Percentiles rank a stretch among this genome's conserved stretches.
These are phyloP conservation scores for Allobates femoralis DNA, from an alignment of 2,797 vertebrate genomes.

Conservation along the genomic window DNA sequence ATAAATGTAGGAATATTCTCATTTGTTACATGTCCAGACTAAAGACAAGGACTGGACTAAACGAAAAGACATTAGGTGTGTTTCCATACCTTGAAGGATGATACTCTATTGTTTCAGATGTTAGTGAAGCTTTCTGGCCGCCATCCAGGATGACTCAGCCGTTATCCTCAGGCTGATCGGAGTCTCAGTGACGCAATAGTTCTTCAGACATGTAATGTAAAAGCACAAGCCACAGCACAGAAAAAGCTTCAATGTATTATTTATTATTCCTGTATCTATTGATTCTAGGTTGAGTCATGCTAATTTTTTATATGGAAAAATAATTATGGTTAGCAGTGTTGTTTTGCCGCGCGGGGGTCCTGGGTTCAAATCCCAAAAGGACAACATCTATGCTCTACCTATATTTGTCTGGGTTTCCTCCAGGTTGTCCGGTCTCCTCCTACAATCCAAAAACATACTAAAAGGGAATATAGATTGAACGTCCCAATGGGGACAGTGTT, in stretches of 20 bases:
- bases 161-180: neutral
- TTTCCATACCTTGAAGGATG: constrained; percentile 40
- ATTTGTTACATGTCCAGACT: neutral
- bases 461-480: no score
- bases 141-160: constrained; percentile 29
- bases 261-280: neutral
- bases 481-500: no score
- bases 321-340: no score
- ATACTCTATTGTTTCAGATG: constrained; percentile 22
- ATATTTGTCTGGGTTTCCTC: no score
- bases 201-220: constrained; percentile 15
- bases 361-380: no score
- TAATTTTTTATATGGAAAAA: neutral
- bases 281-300: neutral
- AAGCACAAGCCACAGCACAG: constrained; percentile 3
- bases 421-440: no score
- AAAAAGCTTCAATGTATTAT: neutral
- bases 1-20: neutral
- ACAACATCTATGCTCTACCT: no score
- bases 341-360: no score
- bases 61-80: constrained; percentile 8
- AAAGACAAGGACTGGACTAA: constrained; percentile 8
- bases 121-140: constrained; percentile 23
- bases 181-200: constrained; percentile 34
- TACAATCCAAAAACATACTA: no score